These are phyloP conservation scores for Drosophila subobscura DNA, from an alignment of 1,140 invertebrate genomes.

Conservation along the genomic window DNA sequence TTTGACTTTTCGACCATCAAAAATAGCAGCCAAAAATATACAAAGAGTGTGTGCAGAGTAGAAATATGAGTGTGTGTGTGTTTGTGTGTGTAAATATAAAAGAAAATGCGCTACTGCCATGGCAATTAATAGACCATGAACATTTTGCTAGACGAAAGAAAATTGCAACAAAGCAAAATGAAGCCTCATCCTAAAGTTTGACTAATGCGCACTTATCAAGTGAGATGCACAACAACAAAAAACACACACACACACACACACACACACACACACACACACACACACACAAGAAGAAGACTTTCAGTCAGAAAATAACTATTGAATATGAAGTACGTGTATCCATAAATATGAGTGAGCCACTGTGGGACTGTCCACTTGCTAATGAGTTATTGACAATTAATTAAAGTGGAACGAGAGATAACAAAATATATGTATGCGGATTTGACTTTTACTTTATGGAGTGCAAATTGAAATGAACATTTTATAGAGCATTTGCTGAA, in stretches of 20 bases:
- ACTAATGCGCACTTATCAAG: constrained; percentile 51
- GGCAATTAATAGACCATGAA: constrained; percentile 77
- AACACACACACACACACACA: not conserved
- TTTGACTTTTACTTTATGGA: too few relatives aligned
- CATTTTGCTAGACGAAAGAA: constrained; percentile 55
- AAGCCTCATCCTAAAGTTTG: constrained; percentile 20
- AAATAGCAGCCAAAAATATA: constrained; percentile 22
- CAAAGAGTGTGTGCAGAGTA: constrained; percentile 4
- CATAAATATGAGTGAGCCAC: too few relatives aligned
- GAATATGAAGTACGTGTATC: too few relatives aligned
- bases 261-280: not conserved
- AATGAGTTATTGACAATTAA: too few relatives aligned
- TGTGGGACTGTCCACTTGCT: too few relatives aligned
- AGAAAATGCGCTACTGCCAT: constrained; percentile 53
- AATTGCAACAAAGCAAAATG: constrained; percentile 37
- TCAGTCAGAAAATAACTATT: constrained; percentile 5
- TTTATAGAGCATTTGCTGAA: too few relatives aligned
- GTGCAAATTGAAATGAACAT: too few relatives aligned
- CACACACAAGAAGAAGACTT: not conserved
- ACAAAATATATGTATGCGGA: too few relatives aligned
- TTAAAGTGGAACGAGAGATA: too few relatives aligned
- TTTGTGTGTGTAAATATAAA: constrained; percentile 14
- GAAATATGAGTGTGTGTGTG: constrained; percentile 10
- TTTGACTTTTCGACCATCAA: constrained; percentile 40
- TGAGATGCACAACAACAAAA: constrained; percentile 7